Evolutionary conservation across 2,888 invertebrate genomes (phyloP).

Genomic region (Rambutsinella grinnellia): DNA sequence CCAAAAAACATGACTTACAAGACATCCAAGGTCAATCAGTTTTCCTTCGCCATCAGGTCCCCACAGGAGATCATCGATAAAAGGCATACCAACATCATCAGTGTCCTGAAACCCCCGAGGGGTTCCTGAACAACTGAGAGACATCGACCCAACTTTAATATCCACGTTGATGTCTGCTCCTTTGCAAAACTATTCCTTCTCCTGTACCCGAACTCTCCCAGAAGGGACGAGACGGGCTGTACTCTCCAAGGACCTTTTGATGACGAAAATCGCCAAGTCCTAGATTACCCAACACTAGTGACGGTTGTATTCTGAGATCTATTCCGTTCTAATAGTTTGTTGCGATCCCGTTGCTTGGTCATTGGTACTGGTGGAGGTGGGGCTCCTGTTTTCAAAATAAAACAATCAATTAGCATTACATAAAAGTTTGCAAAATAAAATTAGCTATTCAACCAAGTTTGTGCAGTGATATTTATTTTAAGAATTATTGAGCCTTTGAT

Average conservation of each 20-base stretch:
- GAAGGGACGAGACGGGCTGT: slow-evolving; percentile 35
- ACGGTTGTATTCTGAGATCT: slow-evolving; percentile 2
- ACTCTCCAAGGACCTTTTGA: too few species aligned
- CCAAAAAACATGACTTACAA: too few species aligned
- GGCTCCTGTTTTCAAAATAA: background rate
- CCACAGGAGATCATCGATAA: slow-evolving; percentile 95
- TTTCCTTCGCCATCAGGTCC: slow-evolving; percentile 95
- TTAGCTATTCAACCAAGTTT: background rate
- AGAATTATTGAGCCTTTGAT: too few species aligned
- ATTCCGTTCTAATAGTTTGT: slow-evolving; percentile 26
- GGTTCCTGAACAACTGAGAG: slow-evolving; percentile 61
- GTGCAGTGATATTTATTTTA: background rate
- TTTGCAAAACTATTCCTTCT: slow-evolving; percentile 31
- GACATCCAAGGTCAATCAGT: slow-evolving; percentile 91
- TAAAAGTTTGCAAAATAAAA: background rate
- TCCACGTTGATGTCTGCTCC: slow-evolving; percentile 40
- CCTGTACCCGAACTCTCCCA: slow-evolving; percentile 39
- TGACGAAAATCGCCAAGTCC: too few species aligned
- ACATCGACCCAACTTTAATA: slow-evolving; percentile 60
- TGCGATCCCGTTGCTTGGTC: slow-evolving; percentile 45
- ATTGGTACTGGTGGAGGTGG: slow-evolving; percentile 22
- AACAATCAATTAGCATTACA: background rate
- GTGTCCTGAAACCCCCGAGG: slow-evolving; percentile 69
- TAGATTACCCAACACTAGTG: slow-evolving; percentile 37
- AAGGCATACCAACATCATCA: slow-evolving; percentile 84